Percentiles rank a stretch among this genome's conserved stretches.
phyloP scores from a whole-genome alignment of 92 coral and sea anemone species.

The Siderastrea radians region DNA sequence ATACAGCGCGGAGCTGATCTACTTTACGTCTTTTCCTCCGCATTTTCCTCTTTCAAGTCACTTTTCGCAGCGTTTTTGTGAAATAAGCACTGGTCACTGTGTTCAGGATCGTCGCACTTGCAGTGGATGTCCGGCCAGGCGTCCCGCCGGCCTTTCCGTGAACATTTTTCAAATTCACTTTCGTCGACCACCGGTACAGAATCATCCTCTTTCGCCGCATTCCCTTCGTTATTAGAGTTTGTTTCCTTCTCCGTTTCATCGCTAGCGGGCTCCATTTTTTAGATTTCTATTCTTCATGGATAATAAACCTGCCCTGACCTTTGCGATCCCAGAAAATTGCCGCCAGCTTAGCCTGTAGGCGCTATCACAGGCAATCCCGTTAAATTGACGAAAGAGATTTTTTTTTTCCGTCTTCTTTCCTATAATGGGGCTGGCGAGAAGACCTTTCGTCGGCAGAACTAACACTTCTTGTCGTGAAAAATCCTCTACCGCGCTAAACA shows the following conservation, averaged over 20 bases:
- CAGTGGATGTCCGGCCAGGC: slow-evolving; percentile 69
- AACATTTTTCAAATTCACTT: slow-evolving; percentile 53
- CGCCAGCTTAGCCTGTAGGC: neutral
- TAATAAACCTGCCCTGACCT: slow-evolving; percentile 9
- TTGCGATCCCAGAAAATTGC: slow-evolving; percentile 6
- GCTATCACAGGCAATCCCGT: slow-evolving; percentile 3
- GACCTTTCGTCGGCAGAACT: neutral
- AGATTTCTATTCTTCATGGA: slow-evolving; percentile 33
- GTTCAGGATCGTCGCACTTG: slow-evolving; percentile 34
- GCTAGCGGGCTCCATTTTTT: slow-evolving; percentile 38
- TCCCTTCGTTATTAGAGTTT: neutral
- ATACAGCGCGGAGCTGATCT: neutral
- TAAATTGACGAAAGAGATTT: neutral
- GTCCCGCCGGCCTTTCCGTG: slow-evolving; percentile 76
- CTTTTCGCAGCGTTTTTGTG: slow-evolving; percentile 25
- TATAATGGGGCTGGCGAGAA: neutral
- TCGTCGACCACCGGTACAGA: slow-evolving; percentile 43
- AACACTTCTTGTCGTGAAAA: neutral
- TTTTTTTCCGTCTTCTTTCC: neutral
- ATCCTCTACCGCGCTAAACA: slow-evolving; percentile 15
- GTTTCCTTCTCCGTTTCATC: slow-evolving; percentile 21
- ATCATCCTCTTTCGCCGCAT: slow-evolving; percentile 1
- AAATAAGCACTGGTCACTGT: slow-evolving; percentile 28
- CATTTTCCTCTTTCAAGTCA: slow-evolving; percentile 2
- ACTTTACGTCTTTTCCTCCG: slow-evolving; percentile 24